Conservation (phyloP, 2,888 invertebrate genomes). For the Coleophora deauratella region DNA sequence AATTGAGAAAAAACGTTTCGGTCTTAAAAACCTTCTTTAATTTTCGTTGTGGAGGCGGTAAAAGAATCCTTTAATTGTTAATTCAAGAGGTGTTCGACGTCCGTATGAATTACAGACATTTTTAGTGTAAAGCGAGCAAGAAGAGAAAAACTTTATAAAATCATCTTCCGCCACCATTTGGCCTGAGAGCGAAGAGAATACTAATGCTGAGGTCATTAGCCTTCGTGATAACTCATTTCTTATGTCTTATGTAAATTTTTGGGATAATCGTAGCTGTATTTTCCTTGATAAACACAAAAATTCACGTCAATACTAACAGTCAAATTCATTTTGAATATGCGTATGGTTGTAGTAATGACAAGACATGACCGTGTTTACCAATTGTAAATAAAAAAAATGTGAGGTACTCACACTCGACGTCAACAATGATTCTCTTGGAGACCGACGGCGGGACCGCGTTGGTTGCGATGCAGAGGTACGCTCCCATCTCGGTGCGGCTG, state of each 20-base stretch:
- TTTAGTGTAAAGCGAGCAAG: background rate
- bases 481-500: constrained; percentile 91
- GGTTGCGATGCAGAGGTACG: constrained; percentile 87
- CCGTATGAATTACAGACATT: constrained; percentile 13
- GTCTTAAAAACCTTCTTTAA: constrained; percentile 11
- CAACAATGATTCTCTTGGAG: constrained; percentile 92
- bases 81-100: constrained; percentile 13
- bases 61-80: constrained; percentile 15
- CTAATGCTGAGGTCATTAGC: background rate
- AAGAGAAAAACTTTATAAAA: constrained; percentile 7
- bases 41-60: constrained; percentile 8
- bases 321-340: too few species aligned
- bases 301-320: too few species aligned
- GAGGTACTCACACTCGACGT: constrained; percentile 87
- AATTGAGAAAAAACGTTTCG: constrained; percentile 16
- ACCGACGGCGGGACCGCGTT: constrained; percentile 94
- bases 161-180: constrained; percentile 2
- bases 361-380: too few species aligned
- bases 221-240: too few species aligned
- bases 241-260: too few species aligned
- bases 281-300: too few species aligned
- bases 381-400: too few species aligned
- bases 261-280: too few species aligned
- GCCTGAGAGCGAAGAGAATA: constrained; percentile 1
- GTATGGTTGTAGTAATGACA: too few species aligned